Conservation (phyloP, 2,113 vertebrate species). For the Ornithorhynchus anatinus region DNA sequence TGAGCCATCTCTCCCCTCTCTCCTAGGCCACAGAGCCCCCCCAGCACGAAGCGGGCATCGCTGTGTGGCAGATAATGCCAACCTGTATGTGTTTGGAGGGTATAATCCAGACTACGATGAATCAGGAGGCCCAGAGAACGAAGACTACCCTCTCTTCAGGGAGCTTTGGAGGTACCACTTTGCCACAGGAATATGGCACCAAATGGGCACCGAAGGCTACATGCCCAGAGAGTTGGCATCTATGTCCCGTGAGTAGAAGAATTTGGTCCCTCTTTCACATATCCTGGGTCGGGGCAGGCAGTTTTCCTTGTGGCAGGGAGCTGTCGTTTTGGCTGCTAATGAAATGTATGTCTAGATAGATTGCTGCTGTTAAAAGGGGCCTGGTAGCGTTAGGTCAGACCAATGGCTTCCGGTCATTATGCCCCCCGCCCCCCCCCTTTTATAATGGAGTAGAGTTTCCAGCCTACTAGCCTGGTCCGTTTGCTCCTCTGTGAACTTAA, state of each 20-base stretch:
- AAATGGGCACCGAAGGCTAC: conserved; percentile 93
- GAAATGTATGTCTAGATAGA: no score
- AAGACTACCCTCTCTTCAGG: conserved; percentile 95
- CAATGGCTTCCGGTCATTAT: no score
- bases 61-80: conserved; percentile 92
- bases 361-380: no score
- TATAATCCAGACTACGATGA: conserved; percentile 97
- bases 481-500: no score
- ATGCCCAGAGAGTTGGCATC: conserved; percentile 97
- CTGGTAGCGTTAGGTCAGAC: no score
- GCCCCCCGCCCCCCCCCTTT: no score
- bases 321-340: no score
- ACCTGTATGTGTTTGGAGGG: conserved; percentile 95
- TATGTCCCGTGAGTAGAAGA: conserved; percentile 90
- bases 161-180: conserved; percentile 98
- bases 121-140: conserved; percentile 91
- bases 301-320: no score
- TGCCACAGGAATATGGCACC: conserved; percentile 93
- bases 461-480: no score
- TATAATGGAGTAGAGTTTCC: no score
- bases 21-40: conserved; percentile 82
- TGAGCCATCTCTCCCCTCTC: not conserved
- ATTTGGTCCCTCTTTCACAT: accelerated
- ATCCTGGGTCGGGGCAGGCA: no score
- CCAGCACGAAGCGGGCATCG: conserved; percentile 94